phyloP scores from a whole-genome alignment of 1,140 invertebrate species.

The Parapsyche elsis region DNA sequence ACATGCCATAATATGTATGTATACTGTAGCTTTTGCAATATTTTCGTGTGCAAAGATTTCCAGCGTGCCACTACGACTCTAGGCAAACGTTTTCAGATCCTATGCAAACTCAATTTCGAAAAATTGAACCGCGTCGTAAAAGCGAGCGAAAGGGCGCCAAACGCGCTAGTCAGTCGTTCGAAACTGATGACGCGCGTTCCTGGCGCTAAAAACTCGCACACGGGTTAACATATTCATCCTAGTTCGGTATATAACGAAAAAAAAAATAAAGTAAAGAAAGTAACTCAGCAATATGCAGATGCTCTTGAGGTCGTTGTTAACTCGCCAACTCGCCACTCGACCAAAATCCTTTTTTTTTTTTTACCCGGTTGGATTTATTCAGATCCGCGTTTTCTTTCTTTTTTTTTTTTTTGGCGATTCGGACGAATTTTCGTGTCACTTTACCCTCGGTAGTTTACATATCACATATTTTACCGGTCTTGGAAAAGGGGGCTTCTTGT shows the following conservation, averaged over 20 bases:
- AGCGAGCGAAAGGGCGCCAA: not conserved
- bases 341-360: no score
- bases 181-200: not conserved
- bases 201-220: not conserved
- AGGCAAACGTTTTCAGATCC: not conserved
- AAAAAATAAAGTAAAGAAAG: no score
- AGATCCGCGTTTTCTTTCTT: no score
- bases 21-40: no score
- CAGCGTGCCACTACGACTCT: no score
- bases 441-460: no score
- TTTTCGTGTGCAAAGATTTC: no score
- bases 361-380: conserved; percentile 11
- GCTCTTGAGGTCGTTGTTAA: conserved; percentile 3
- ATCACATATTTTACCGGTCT: no score
- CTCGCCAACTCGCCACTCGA: not conserved
- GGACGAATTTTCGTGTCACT: no score
- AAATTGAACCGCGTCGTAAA: not conserved
- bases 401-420: no score
- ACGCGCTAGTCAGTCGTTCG: not conserved
- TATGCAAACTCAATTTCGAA: conserved; percentile 6
- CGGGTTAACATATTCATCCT: conserved; percentile 33
- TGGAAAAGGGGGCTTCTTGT: no score
- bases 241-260: not conserved
- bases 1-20: no score
- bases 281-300: conserved; percentile 38